Evolutionary conservation across 1,140 invertebrate genomes (phyloP).

Genomic region (Halictus rubicundus): DNA sequence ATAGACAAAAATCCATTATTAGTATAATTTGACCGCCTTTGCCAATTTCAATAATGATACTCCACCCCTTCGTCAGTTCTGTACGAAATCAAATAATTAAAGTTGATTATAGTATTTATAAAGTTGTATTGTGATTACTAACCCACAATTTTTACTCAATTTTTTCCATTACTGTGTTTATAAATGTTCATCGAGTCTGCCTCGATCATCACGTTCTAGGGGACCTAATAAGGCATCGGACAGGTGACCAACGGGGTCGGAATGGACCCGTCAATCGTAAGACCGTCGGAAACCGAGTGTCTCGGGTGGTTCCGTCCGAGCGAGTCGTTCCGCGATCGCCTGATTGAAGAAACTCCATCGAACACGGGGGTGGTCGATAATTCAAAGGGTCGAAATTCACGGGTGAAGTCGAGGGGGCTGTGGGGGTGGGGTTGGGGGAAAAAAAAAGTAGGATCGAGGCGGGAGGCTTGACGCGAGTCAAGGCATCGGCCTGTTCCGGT

Average conservation of each 20-base stretch:
- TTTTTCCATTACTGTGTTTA: no score
- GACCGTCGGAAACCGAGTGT: background rate
- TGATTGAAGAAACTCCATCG: background rate
- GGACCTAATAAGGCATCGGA: background rate
- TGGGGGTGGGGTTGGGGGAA: background rate
- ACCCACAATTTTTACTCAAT: no score
- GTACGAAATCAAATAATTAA: no score
- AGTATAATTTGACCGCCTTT: no score
- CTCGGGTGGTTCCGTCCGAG: background rate
- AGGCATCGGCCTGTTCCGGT: constrained; percentile 66
- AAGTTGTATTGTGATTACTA: no score
- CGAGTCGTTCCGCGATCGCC: constrained; percentile 9
- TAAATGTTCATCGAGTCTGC: no score
- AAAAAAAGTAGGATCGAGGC: constrained; percentile 30
- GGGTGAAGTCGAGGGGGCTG: constrained; percentile 13
- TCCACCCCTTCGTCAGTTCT: no score
- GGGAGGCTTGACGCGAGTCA: constrained; percentile 47
- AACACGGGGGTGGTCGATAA: constrained; percentile 11
- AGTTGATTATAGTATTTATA: no score
- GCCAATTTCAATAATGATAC: no score
- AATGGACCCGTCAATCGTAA: background rate
- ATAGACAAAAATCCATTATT: no score
- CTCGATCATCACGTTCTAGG: no score
- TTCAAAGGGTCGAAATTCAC: constrained; percentile 19
- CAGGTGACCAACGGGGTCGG: background rate